Percentiles rank a stretch among this genome's conserved stretches.
These are phyloP conservation scores for Diplolepis rosae DNA, from an alignment of 2,888 invertebrate genomes.

Conservation along the genomic window DNA sequence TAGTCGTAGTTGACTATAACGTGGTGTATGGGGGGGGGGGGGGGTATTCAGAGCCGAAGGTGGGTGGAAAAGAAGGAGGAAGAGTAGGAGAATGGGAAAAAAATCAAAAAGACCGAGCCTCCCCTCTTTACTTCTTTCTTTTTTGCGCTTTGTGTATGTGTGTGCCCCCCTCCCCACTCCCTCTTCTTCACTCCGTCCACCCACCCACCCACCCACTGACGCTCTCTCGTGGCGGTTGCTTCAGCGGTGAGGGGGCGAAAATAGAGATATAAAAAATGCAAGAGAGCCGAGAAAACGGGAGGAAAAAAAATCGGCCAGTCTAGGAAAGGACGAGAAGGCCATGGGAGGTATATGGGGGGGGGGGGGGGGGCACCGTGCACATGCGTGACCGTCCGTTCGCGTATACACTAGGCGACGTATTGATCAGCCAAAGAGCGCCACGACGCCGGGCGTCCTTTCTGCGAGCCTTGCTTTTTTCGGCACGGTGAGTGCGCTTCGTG, in stretches of 20 bases:
- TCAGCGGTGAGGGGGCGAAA: conserved; percentile 40
- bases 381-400: conserved; percentile 73
- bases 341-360: conserved; percentile 36
- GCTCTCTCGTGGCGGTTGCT: conserved; percentile 37
- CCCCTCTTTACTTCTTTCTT: conserved; percentile 58
- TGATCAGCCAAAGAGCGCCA: conserved; percentile 74
- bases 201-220: conserved; percentile 48
- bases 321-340: conserved; percentile 53
- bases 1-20: conserved; percentile 37
- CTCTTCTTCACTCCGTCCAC: neutral
- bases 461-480: conserved; percentile 71
- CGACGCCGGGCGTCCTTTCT: conserved; percentile 73
- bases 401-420: conserved; percentile 73
- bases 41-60: neutral
- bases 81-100: no score
- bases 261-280: conserved; percentile 65
- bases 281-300: conserved; percentile 63
- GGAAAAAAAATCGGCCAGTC: conserved; percentile 66
- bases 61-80: conserved; percentile 29
- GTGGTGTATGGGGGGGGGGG: neutral
- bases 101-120: conserved; percentile 48
- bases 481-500: conserved; percentile 43
- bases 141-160: conserved; percentile 25
- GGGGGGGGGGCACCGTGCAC: conserved; percentile 65
- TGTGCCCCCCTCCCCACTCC: neutral